Evolutionary conservation across 2,113 vertebrate genomes (phyloP).

Genomic region (Microtus richardsoni): DNA sequence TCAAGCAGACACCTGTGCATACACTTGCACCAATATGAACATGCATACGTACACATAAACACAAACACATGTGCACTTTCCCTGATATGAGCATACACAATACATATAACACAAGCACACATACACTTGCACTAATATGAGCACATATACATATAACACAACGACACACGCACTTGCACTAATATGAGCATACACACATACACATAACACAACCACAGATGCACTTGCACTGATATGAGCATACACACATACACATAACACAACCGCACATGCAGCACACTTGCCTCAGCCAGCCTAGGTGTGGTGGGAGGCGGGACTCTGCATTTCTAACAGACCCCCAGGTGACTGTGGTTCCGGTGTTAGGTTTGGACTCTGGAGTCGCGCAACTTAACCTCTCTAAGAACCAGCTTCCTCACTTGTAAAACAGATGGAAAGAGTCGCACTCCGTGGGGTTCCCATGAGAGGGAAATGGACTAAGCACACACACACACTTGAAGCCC

Average conservation of each 20-base stretch:
- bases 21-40: neutral
- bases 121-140: neutral
- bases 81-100: no score
- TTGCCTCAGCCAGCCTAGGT: neutral
- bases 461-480: no score
- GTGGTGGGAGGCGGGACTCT: neutral
- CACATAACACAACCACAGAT: neutral
- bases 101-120: no score
- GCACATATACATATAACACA: neutral
- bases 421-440: neutral
- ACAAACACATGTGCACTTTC: no score
- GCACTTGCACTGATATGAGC: no score
- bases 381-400: neutral
- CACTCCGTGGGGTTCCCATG: accelerated
- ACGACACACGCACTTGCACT: no score
- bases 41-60: neutral
- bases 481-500: neutral
- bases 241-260: neutral
- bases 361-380: neutral
- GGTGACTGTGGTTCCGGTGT: neutral
- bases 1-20: neutral
- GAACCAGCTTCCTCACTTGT: neutral
- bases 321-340: neutral
- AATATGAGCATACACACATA: no score
- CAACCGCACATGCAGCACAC: no score